Evolutionary conservation across 92 coral and sea anemone genomes (phyloP).

Genomic region (Parazoanthus darwini): DNA sequence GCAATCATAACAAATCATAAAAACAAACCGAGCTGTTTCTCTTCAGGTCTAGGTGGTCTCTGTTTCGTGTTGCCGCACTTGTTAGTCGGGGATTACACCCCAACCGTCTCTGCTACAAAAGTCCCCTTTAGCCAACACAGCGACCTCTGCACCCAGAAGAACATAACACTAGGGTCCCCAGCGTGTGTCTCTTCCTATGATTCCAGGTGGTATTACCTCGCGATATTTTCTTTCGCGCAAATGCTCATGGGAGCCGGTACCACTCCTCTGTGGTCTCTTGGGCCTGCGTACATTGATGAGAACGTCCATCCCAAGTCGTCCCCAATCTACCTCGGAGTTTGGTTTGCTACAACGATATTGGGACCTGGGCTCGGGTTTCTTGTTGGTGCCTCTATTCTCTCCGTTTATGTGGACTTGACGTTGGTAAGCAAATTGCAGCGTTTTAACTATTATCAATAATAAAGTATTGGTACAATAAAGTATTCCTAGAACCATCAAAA

Average conservation of each 20-base stretch:
- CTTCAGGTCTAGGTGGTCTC: constrained; percentile 72
- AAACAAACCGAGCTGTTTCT: not conserved
- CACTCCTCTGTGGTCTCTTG: constrained; percentile 77
- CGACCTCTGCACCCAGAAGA: constrained; percentile 48
- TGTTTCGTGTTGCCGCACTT: constrained; percentile 75
- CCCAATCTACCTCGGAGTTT: constrained; percentile 72
- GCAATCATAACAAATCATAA: too few relatives aligned
- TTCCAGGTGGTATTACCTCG: constrained; percentile 67
- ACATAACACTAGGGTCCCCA: constrained; percentile 37
- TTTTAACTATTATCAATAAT: too few relatives aligned
- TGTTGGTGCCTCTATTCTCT: constrained; percentile 69
- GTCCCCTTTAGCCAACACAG: constrained; percentile 26
- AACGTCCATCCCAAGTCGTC: constrained; percentile 88
- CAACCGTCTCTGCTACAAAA: constrained; percentile 43
- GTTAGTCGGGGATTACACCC: constrained; percentile 70
- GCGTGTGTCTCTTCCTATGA: constrained; percentile 60
- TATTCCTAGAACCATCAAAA: too few relatives aligned
- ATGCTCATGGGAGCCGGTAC: constrained; percentile 82
- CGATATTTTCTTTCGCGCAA: constrained; percentile 68
- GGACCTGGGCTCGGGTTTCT: constrained; percentile 89
- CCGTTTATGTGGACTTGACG: constrained; percentile 69
- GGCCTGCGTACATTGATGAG: constrained; percentile 88
- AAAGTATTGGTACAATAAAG: too few relatives aligned
- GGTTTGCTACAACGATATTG: constrained; percentile 60
- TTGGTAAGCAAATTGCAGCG: constrained; percentile 44